These are phyloP conservation scores for Tetraneura akinire DNA, from an alignment of 1,140 invertebrate species.

Conservation along the genomic window DNA sequence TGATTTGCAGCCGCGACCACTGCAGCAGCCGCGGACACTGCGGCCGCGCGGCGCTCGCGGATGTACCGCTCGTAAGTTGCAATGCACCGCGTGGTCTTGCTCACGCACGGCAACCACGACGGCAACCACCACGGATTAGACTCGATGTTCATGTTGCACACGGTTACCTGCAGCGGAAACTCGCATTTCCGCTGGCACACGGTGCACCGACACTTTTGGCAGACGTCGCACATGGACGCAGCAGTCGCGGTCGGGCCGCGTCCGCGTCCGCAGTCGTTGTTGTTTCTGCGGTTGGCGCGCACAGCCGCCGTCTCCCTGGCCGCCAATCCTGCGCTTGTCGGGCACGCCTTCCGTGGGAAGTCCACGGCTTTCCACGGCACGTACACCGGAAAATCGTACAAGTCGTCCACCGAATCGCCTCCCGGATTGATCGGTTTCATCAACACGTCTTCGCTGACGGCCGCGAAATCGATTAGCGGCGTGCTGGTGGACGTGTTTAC, in stretches of 20 bases:
- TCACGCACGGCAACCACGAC: background rate
- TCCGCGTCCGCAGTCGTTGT: no score
- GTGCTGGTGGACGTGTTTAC: background rate
- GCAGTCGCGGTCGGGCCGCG: background rate
- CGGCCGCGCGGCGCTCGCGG: no score
- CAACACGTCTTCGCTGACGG: background rate
- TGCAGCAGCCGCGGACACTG: background rate
- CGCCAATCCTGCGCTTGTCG: no score
- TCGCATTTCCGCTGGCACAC: background rate
- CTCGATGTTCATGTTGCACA: background rate
- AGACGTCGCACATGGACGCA: background rate
- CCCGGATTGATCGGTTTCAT: background rate
- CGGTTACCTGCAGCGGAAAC: background rate
- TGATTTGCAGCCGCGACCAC: background rate
- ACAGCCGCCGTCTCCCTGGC: background rate
- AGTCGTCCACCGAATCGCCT: background rate
- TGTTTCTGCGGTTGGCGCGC: background rate
- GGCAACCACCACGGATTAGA: background rate
- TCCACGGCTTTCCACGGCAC: constrained; percentile 3
- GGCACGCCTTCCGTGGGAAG: no score
- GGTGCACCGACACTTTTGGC: background rate
- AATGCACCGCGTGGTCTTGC: background rate
- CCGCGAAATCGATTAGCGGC: background rate
- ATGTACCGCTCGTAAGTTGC: background rate
- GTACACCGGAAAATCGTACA: background rate